Conservation (phyloP, 2,113 vertebrate genomes). For the Microcebus murinus region DNA sequence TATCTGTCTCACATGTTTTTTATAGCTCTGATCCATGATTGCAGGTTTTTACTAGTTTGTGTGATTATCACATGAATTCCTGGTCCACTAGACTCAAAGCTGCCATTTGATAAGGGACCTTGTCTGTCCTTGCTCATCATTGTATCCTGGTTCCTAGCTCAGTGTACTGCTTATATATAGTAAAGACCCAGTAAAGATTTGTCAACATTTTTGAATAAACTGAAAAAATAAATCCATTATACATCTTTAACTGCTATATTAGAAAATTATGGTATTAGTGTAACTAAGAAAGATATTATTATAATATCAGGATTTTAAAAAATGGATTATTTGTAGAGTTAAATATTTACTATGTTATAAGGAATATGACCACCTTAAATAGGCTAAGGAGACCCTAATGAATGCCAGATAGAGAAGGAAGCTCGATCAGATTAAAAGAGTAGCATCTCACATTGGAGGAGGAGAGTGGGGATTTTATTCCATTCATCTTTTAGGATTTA, state of each 20-base stretch:
- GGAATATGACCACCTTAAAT: neutral
- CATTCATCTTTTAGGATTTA: neutral
- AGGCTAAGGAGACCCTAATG: neutral
- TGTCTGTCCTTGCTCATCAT: neutral
- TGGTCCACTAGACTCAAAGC: neutral
- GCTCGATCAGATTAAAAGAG: neutral
- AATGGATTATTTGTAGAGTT: slow-evolving; percentile 6
- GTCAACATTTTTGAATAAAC: neutral
- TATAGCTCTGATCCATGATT: slow-evolving; percentile 13
- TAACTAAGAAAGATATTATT: neutral
- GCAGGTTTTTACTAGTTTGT: neutral
- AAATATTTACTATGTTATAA: slow-evolving; percentile 28
- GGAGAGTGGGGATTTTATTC: neutral
- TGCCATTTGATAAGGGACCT: neutral
- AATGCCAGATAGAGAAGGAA: neutral
- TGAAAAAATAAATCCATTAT: slow-evolving; percentile 13
- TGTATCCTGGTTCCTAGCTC: neutral
- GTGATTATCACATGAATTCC: neutral
- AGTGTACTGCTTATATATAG: neutral
- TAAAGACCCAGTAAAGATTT: slow-evolving; percentile 31
- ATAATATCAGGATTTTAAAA: neutral
- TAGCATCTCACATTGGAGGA: neutral
- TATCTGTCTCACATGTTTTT: neutral
- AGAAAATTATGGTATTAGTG: neutral
- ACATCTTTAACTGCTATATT: neutral